phyloP scores from a whole-genome alignment of 2,113 vertebrate genomes.

The Zosterops japonicus region DNA sequence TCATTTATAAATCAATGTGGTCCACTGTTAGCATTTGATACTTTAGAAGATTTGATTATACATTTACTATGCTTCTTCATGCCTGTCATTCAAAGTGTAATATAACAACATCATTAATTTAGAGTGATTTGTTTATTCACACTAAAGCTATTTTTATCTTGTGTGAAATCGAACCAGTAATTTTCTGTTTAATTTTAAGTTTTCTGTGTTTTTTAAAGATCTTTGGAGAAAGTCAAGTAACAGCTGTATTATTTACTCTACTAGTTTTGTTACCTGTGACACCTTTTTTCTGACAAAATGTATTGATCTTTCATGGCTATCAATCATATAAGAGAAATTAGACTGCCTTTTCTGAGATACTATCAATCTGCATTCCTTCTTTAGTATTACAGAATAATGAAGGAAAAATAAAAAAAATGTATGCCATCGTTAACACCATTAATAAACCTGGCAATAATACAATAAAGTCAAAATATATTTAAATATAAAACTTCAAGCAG shows the following conservation, averaged over 20 bases:
- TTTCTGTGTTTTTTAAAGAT: not conserved
- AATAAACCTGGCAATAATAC: not conserved
- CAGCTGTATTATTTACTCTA: not conserved
- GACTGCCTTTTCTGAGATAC: not conserved
- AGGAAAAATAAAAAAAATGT: not conserved
- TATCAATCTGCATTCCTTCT: not conserved
- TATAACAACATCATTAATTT: not conserved
- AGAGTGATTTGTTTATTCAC: not conserved
- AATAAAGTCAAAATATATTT: not conserved
- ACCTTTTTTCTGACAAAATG: not conserved
- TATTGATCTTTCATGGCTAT: not conserved
- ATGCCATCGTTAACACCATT: not conserved
- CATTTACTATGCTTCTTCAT: not conserved
- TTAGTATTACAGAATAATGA: not conserved
- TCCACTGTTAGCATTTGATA: not conserved
- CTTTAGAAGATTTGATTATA: not conserved
- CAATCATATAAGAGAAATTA: not conserved
- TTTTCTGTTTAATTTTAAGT: not conserved
- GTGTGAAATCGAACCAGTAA: not conserved
- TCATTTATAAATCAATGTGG: not conserved
- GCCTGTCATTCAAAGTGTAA: not conserved
- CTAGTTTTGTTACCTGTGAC: not conserved
- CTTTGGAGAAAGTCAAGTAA: not conserved
- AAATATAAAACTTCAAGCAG: not conserved
- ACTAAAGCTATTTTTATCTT: not conserved